Evolutionary conservation across 2,888 invertebrate genomes (phyloP), one percentile per base, ranked within the genome.

Genomic region (Rhyacophila evoluta): DNA sequence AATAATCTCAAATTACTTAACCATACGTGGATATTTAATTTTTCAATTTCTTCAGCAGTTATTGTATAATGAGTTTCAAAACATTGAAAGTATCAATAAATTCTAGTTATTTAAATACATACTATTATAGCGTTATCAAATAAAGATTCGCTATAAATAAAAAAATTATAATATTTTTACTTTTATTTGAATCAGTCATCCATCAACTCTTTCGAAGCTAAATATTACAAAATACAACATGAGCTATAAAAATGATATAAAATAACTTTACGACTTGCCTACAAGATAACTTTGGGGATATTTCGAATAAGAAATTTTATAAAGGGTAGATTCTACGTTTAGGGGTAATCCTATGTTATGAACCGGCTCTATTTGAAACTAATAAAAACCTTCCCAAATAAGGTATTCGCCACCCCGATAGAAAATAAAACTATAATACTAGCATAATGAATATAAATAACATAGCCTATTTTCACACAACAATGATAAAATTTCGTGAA

Each of bases 361-460:
- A 55, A 55, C 55, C 55, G 55, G 55, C 55, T 55, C 55, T 55
- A 55, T 55, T 55, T 55, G 55, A 55, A 55, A 55, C 55, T 10
- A 55, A 25, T 55, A 55, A 25, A 55, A 55, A 55, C 19, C 8
- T 25, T 10, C 41, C 41, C 19, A 55, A 55, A 55, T 55, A 55
- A 55, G 19, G 55, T 19, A 25, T 55, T 19, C 55, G 10, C 10
- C 6, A 19, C 25, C 25, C 25, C 19, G 10, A 19, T 19, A 19
- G 19, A 25, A n/a, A 4, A 33, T 33, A 33, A 55, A 55, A 55
- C 55, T 55, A 19, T 25, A 55, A 55, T 25, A 55, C 55, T 19
- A 1, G 6, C 1, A 25, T n/a, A 19, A 55, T 8, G 19, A 55
- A 55, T 8, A 19, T 2, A 2, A 12, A 55, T 55, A 55, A 55